Evolutionary conservation across 1,140 invertebrate genomes (phyloP).

Genomic region (Thereuonema tuberculata): DNA sequence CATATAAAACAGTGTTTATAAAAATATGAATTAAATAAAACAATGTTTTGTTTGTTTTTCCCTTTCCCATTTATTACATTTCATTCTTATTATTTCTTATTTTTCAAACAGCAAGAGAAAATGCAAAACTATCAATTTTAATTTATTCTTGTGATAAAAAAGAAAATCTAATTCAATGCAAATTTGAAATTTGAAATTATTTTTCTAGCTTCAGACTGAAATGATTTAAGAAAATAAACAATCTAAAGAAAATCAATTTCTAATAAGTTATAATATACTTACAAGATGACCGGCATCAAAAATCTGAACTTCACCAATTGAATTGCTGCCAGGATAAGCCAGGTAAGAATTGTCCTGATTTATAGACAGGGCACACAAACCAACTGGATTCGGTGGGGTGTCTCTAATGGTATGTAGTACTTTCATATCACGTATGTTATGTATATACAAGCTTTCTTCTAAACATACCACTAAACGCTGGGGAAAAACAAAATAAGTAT

Average conservation of each 20-base stretch:
- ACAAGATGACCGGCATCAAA: conserved; percentile 93
- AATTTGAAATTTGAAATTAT: not conserved
- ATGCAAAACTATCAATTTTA: no score
- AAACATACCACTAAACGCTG: conserved; percentile 91
- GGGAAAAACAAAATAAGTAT: conserved; percentile 26
- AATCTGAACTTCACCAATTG: conserved; percentile 91
- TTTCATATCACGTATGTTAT: conserved; percentile 98
- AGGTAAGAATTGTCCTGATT: conserved; percentile 83
- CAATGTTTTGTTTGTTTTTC: no score
- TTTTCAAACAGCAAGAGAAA: no score
- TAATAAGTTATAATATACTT: conserved; percentile 26
- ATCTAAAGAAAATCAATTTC: not conserved
- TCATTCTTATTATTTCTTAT: no score
- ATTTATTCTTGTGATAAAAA: no score
- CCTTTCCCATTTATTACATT: no score
- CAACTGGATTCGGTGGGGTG: conserved; percentile 85
- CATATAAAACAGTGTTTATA: no score
- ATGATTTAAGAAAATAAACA: not conserved
- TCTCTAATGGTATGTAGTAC: conserved; percentile 95
- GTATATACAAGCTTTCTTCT: conserved; percentile 94
- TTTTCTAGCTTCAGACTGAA: not conserved
- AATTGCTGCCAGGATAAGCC: conserved; percentile 90
- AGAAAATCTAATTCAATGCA: not conserved
- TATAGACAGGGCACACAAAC: conserved; percentile 79
- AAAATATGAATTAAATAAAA: no score